phyloP scores from a whole-genome alignment of 2,888 invertebrate species.

The Chesias legatella region DNA sequence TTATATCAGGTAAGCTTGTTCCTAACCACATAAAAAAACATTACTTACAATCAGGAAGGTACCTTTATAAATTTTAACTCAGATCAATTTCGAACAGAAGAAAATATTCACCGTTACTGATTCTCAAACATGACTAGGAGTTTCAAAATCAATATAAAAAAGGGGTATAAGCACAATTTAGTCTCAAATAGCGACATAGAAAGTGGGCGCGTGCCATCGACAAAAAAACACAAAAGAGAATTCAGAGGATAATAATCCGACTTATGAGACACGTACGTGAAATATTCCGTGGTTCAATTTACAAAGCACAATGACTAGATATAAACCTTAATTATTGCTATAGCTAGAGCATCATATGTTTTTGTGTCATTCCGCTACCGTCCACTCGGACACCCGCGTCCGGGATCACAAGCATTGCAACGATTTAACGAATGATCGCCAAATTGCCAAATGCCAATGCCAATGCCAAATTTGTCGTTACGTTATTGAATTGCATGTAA shows the following conservation, averaged over 20 bases:
- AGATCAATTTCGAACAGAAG: conserved; percentile 30
- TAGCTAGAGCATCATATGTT: conserved; percentile 31
- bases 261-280: conserved; percentile 77
- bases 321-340: conserved; percentile 53
- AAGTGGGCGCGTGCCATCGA: conserved; percentile 73
- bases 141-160: conserved; percentile 64
- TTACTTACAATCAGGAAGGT: too few species aligned
- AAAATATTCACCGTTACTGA: conserved; percentile 56
- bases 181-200: conserved; percentile 61
- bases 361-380: conserved; percentile 46
- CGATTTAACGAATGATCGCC: too few species aligned
- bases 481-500: conserved; percentile 27
- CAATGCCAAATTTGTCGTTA: conserved; percentile 6
- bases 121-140: conserved; percentile 58
- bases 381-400: conserved; percentile 38
- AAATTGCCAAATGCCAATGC: too few species aligned
- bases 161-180: conserved; percentile 66
- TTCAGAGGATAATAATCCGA: conserved; percentile 70
- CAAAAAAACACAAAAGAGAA: conserved; percentile 65
- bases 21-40: too few species aligned
- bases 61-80: neutral
- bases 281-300: conserved; percentile 72
- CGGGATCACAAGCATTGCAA: conserved; percentile 1
- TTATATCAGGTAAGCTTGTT: too few species aligned
- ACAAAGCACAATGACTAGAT: conserved; percentile 58